Base-by-base conservation (phyloP, 2,113 vertebrate genomes). In the Mormyrus iriodes region DNA sequence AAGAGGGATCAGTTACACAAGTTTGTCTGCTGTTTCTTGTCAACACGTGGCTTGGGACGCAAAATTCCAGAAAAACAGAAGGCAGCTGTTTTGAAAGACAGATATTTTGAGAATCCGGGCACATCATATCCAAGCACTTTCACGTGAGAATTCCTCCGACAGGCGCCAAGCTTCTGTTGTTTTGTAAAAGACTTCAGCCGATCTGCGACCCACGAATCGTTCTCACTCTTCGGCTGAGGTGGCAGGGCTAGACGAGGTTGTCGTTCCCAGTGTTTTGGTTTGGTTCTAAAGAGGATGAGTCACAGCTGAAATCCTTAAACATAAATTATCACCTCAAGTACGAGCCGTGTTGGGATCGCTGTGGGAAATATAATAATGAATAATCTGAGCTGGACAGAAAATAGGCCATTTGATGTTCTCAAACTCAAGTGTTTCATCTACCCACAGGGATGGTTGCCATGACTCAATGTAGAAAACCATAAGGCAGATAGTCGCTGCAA, bases 41-140 rank as follows among this genome's bases (percentile, higher is more conserved):
- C 92, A 94, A 93, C 93, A 93, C 93, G 92, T 73, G 91, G 88
- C 93, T 91, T 83, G 79, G 88, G 91, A 93, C 90, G 84, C 90
- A 46, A 90, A 93, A 86, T 76, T 90, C 84, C 90, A 85, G 73
- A 85, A 91, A 92, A 94, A 92, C 90, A 93, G 92, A 93, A 86
- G 88, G 48, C 92, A 93, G 91, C 89, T 93, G 92, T 92, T 92
- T 85, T 88, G 92, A 93, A 90, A 89, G 82, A 69, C 88, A 91
- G 91, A 93, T 91, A 93, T 93, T 90, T 85, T 69, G 91, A 90
- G 92, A 93, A 92, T 92, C 88, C 55, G 85, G 51, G 83, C 84
- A 31, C 21, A 88, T 91, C 89, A 42, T 90, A 89, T 87, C 89
- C 65, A 51, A 89, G 89, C n/a, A 85, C 89, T 90, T 91, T 93